phyloP scores from a whole-genome alignment of 1,140 invertebrate species.

The Cherax quadricarinatus region DNA sequence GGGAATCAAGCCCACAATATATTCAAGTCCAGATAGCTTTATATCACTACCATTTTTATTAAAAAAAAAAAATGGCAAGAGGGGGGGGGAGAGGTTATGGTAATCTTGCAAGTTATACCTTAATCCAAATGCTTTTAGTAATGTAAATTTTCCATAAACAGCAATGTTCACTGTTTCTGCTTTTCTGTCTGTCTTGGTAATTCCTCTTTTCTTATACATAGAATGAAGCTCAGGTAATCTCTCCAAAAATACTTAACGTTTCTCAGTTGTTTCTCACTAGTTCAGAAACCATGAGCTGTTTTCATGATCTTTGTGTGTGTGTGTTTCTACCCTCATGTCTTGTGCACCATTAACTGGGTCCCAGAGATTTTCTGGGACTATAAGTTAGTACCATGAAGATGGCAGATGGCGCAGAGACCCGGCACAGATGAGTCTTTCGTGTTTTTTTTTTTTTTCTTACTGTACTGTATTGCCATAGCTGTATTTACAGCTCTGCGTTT shows the following conservation, averaged over 20 bases:
- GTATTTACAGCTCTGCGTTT: conserved; percentile 37
- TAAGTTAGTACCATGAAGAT: conserved; percentile 9
- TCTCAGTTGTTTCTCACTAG: neutral
- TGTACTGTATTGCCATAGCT: conserved; percentile 43
- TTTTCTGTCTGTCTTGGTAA: neutral
- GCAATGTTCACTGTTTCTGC: neutral
- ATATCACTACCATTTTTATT: too few relatives aligned
- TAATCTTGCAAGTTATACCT: neutral
- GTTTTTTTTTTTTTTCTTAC: conserved; percentile 4
- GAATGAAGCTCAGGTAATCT: neutral
- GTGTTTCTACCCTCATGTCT: neutral
- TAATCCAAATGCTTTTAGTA: neutral
- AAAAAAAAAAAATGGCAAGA: too few relatives aligned
- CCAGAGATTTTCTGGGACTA: neutral
- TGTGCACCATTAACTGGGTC: conserved; percentile 9
- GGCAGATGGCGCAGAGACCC: conserved; percentile 27
- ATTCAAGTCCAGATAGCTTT: too few relatives aligned
- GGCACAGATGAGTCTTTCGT: conserved; percentile 41
- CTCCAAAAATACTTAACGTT: neutral
- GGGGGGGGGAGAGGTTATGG: too few relatives aligned
- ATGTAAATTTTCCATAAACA: neutral
- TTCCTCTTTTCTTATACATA: neutral
- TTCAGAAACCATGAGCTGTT: neutral
- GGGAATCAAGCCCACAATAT: neutral
- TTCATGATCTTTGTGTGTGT: neutral